Evolutionary conservation across 2,888 invertebrate species (phyloP).

Genomic region (Scrobipalpa atriplicella): DNA sequence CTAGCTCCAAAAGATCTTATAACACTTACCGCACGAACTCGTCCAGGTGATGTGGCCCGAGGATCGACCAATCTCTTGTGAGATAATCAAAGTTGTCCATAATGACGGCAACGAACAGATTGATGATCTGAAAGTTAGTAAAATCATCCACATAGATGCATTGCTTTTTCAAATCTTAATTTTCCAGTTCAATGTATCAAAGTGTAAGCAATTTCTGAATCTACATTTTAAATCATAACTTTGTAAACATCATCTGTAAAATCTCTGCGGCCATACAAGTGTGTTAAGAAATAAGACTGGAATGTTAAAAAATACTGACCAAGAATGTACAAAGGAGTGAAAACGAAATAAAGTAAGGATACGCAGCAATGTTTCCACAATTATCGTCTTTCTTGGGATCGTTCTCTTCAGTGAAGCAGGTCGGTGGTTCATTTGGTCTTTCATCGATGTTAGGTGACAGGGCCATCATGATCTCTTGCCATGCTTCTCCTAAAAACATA

Average conservation of each 20-base stretch:
- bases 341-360: constrained; percentile 99
- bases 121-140: constrained; percentile 91
- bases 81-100: constrained; percentile 99
- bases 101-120: constrained; percentile 99
- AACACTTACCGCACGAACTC: constrained; percentile 91
- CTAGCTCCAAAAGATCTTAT: too few species aligned
- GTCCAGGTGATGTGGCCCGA: constrained; percentile 99
- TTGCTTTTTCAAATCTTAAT: too few species aligned
- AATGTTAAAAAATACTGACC: constrained; percentile 89
- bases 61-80: constrained; percentile 99
- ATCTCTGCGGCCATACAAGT: too few species aligned
- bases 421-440: constrained; percentile 82
- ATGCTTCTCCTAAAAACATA: constrained; percentile 91
- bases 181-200: too few species aligned
- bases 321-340: constrained; percentile 99
- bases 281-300: neutral
- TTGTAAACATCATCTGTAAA: too few species aligned
- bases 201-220: too few species aligned
- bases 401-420: constrained; percentile 81
- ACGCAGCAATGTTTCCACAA: constrained; percentile 96
- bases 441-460: constrained; percentile 61
- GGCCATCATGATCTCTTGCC: constrained; percentile 99
- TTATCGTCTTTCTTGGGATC: constrained; percentile 48
- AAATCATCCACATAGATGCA: neutral
- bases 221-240: too few species aligned